Evolutionary conservation across 2,797 vertebrate species (phyloP), one percentile per base, ranked within the genome.

Genomic region (Spondyliosoma cantharus): DNA sequence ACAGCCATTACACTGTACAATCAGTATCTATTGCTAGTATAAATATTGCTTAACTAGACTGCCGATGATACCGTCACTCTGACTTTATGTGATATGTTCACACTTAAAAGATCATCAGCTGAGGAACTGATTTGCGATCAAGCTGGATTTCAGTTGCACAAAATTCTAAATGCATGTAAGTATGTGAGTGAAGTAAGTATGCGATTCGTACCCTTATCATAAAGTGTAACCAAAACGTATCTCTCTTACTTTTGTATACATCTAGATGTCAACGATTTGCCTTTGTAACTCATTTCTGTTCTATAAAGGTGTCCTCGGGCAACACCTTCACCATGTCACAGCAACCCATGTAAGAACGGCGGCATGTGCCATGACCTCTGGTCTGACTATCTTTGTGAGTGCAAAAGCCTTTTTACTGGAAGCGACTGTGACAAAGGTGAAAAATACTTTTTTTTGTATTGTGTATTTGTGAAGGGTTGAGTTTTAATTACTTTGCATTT

Each of bases 321-420:
- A 74, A 43, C 75, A 65, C 57, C 48, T 24, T 78, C 90, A 5
- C 90, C 83, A 7, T 96, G 95, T 83, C 62, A 82, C 16, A 89
- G 72, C 20, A 69, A 63, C 57, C 90, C 90, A 7, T 96, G 95
- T 78, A 80, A 89, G 56, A 96, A 95, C 17, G 87, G 90, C 2
- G 95, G 93, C 19, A 66, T 90, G 59, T 96, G 95, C 72, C 85
- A 80, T 48, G 95, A 96, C 75, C 84, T 85, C 71, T 96, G 95
- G 95, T 95, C 92, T 67, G 72, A 92, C 71, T 92, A 93, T 84
- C 22, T 93, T 32, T 96, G 95, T 74, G 91, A 94, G 16, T 96
- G 95, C 75, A 90, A 71, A 81, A 87, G 71, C 37, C 81, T 64
- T 29, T 96, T 94, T 78, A 91, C 86, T 78, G 95, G 95, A 87